A percentile compares a stretch with the other conserved stretches of the same genome.
phyloP scores from a whole-genome alignment of 2,113 vertebrate species.

The Pipa parva region DNA sequence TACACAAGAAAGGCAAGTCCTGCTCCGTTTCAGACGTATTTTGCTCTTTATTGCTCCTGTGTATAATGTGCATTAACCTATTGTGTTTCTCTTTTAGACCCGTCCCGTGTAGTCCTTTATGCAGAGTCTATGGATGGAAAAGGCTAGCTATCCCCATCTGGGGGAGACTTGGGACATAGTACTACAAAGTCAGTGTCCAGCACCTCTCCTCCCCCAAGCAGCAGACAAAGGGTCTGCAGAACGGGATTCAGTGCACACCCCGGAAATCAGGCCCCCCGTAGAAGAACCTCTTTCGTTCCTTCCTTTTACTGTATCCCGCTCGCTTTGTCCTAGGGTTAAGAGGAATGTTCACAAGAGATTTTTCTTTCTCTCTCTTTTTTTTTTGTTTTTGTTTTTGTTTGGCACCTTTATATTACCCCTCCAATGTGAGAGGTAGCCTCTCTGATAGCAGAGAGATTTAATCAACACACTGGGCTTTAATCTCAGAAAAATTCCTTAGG shows the following conservation, averaged over 20 bases:
- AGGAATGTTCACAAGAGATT: constrained; percentile 9
- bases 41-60: neutral
- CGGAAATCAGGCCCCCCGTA: constrained; percentile 8
- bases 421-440: neutral
- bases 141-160: constrained; percentile 23
- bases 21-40: no score
- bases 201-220: neutral
- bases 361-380: neutral
- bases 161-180: neutral
- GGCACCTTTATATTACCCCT: neutral
- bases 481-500: neutral
- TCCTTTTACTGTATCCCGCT: neutral
- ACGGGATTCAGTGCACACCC: constrained; percentile 1
- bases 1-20: constrained; percentile 66
- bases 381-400: neutral
- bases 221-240: constrained; percentile 16
- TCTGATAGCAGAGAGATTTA: neutral
- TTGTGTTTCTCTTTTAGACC: constrained; percentile 24
- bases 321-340: constrained; percentile 18
- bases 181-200: neutral
- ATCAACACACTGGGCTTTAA: neutral
- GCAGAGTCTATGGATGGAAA: constrained; percentile 45
- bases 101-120: constrained; percentile 42
- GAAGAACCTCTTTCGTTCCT: neutral
- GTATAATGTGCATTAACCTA: neutral